Evolutionary conservation across 2,888 invertebrate species (phyloP), one percentile per base, ranked within the genome.

Genomic region (Philereme vetulata): DNA sequence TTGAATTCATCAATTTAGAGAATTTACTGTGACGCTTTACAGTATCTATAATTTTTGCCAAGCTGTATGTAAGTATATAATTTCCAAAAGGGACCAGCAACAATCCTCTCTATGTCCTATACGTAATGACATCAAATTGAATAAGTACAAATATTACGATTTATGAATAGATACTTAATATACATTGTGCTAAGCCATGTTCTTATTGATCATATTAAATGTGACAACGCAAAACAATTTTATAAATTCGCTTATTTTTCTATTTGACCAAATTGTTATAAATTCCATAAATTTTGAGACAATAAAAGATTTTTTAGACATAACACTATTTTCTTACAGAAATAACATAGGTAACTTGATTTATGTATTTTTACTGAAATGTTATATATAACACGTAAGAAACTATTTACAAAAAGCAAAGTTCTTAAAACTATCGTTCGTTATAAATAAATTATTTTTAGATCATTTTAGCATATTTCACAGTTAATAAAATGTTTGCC

Each of bases 361-460:
- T 66, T 63, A 67, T 21, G 21, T 21, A 21, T 56, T 53, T 57
- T 65, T 38, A 62, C 46, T 47, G 48, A 56, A 21, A 21, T 51
- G 58, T 64, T 62, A 21, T 42, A 58, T 54, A 48, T 45, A 48
- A 58, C 40, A 11, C n/a, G n/a, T 36, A 50, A 4, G 47, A 58
- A 53, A 48, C 43, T 70, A 70, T 67, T 65, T 70, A 70, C 70
- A 70, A 60, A 67, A 64, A 52, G 46, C 52, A 62, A 36, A 50
- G 47, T 56, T 54, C 51, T 60, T 61, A 51, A 42, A 44, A 9
- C 21, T 54, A 74, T 72, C 73, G 75, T 75, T 75, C 75, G 75
- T 77, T 72, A 60, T 52, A 85, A 88, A 21, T 87, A 88, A 88
- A 87, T 88, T 86, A 68, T 76, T 83, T 74, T 60, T 82, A 84